These are phyloP conservation scores for Saxidomus purpurata DNA, from an alignment of 1,140 invertebrate genomes.

Conservation along the genomic window DNA sequence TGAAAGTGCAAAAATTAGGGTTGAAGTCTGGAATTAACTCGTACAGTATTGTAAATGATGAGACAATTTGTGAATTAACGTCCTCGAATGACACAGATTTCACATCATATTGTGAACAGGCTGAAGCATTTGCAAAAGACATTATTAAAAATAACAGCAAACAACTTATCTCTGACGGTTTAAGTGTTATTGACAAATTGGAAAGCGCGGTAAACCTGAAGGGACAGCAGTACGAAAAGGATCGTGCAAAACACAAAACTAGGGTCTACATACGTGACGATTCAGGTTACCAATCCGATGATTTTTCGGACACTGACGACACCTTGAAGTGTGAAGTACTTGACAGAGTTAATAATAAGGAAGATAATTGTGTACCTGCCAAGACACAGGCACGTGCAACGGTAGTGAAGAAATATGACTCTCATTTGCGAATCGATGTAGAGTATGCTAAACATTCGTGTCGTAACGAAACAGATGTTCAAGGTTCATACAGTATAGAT, in stretches of 20 bases:
- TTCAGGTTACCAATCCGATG: not conserved
- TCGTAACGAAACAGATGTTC: no score
- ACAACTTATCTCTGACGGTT: not conserved
- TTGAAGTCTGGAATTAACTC: not conserved
- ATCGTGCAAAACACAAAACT: not conserved
- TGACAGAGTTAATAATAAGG: not conserved
- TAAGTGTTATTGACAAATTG: not conserved
- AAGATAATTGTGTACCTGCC: not conserved
- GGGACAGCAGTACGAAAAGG: not conserved
- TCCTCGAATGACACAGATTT: not conserved
- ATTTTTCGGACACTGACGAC: not conserved
- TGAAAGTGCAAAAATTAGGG: not conserved
- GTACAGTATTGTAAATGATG: not conserved
- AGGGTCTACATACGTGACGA: slow-evolving; percentile 5
- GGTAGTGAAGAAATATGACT: no score
- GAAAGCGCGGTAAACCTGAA: not conserved
- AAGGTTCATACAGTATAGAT: no score
- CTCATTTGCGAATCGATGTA: no score
- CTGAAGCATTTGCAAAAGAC: not conserved
- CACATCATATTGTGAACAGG: not conserved
- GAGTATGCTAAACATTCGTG: no score
- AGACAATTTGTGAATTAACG: no score
- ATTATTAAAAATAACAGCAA: not conserved
- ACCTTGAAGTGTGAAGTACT: not conserved
- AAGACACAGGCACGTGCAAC: no score